Evolutionary conservation across 2,797 vertebrate genomes (phyloP), one percentile per base, ranked within the genome.

Genomic region (Malurus leucopterus): DNA sequence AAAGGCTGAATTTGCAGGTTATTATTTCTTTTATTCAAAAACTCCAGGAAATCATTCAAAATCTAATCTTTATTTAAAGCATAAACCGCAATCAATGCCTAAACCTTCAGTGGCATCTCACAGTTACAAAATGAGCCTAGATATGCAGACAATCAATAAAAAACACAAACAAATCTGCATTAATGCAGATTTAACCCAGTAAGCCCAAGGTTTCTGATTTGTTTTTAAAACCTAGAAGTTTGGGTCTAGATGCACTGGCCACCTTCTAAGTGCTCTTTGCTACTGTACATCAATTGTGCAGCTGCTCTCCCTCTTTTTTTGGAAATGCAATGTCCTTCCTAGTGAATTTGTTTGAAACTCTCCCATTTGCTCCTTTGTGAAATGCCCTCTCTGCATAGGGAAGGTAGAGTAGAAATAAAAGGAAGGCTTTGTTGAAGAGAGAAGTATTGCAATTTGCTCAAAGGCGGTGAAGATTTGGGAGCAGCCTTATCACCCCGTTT

Each of bases 321-420:
- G 49, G 68, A 65, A 86, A 72, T 17, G n/a, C 15, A 71, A 24
- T 1, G 8, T 46, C 0, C 0, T 7, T 46, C 0, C 0, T 7
- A 29, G 38, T 4, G n/a, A 67, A 67, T 67, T 65, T 77, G 22
- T 59, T 68, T 46, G 15, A 86, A 43, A 32, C 6, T 79, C 43
- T 72, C 38, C 40, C 43, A 11, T 34, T 81, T 70, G 41, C 38
- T 70, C 15, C 51, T 81, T 62, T 63, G 34, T 38, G 23, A 65
- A 86, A 27, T 54, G 15, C 41, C 30, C 12, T 5, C 55, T 78
- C 47, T 24, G 44, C 65, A 62, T 0, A 29, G 49, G 19, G n/a
- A 91, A 73, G 29, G n/a, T 11, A 59, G 15, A 63, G 23, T 2
- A 81, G 63, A 86, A 90, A 64, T 71, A 54, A 58, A 74, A 77